These are phyloP conservation scores for Tragelaphus scriptus DNA, from an alignment of 2,113 vertebrate species.

Conservation along the genomic window DNA sequence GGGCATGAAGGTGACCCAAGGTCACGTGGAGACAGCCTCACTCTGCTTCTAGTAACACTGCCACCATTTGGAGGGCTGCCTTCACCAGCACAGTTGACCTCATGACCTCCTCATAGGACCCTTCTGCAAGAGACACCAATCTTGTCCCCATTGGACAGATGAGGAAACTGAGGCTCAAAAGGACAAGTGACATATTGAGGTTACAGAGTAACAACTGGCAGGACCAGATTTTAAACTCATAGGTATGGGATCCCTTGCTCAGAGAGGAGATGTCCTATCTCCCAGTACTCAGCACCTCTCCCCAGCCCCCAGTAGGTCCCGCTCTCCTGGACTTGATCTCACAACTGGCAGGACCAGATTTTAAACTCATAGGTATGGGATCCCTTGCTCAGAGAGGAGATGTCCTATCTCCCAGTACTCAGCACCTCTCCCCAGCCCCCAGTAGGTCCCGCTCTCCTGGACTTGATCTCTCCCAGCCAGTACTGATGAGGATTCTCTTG, in stretches of 20 bases:
- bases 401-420: neutral
- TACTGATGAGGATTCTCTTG: neutral
- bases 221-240: neutral
- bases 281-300: neutral
- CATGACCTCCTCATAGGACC: too few relatives aligned
- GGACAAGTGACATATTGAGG: neutral
- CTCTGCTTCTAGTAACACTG: neutral
- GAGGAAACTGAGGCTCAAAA: neutral
- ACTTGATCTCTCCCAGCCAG: too few relatives aligned
- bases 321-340: too few relatives aligned
- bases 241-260: neutral
- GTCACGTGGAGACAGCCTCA: neutral
- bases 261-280: neutral
- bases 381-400: neutral
- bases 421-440: neutral
- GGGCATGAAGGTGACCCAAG: neutral
- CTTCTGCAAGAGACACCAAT: neutral
- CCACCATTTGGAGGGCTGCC: too few relatives aligned
- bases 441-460: accelerated
- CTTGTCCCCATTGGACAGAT: neutral
- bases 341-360: neutral
- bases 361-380: neutral
- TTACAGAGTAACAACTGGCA: neutral
- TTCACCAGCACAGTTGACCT: too few relatives aligned
- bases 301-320: neutral